Evolutionary conservation across 2,888 invertebrate genomes (phyloP), one percentile per base, ranked within the genome.

Genomic region (Furcula furcula): DNA sequence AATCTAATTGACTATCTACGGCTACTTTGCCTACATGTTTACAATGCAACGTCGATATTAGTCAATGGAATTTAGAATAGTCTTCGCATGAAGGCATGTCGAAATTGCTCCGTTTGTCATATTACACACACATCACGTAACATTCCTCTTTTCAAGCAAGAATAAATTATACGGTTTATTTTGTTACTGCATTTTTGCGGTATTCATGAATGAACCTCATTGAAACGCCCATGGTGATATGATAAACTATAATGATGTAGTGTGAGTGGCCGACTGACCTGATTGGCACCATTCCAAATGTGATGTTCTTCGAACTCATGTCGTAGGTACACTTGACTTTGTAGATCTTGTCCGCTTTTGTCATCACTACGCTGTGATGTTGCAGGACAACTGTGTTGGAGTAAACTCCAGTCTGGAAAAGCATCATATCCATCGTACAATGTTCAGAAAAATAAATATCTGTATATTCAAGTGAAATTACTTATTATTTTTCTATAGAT

Each of bases 281-380:
- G 83, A 97, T 97, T 48, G 97, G 97, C 94, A 97, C 97, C 97
- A 97, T 97, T 89, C 97, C 97, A 89, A 97, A 97, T 19, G 97
- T 97, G 60, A 97, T 97, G 82, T 97, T 97, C 91, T 97, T 96
- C 11, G 97, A 97, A 51, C 97, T 96, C 95, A 97, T 97, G 77
- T 97, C 97, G 81, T 97, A 97, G 4, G 97, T 97, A 74, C 97
- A 97, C 76, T 97, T 96, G 40, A 97, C 97, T 90, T 97, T 97
- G 91, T 97, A 97, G 74, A 97, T 97, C 80, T 97, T 97, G 77
- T 97, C 97, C 2, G 97, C 97, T 79, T 97, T 97, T 35, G 97
- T 97, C 96, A 97, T 97, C 19, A 97, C 97, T 14, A 97, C 97
- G 74, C 96, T 97, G 84, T 97, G 97, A 71, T 97, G 97, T 80